Conservation (phyloP, 1,140 invertebrate species). For the Micrasema longulum region DNA sequence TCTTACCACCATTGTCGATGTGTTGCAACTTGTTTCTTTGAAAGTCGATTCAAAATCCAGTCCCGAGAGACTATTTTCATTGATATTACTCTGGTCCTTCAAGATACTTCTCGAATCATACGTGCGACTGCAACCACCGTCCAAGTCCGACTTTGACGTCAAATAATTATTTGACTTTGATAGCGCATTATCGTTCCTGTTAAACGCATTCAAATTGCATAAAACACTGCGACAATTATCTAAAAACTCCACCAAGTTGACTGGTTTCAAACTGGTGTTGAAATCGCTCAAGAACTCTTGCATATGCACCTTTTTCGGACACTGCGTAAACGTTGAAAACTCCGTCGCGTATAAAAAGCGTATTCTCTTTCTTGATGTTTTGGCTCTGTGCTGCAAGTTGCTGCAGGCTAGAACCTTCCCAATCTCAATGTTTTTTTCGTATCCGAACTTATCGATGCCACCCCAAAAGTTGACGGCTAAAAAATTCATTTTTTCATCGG, state of each 20-base stretch:
- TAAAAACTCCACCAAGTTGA: conserved; percentile 9
- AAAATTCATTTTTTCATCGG: conserved; percentile 66
- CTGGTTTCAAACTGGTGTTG: not conserved
- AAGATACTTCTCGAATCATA: not conserved
- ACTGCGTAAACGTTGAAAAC: conserved; percentile 39
- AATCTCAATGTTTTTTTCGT: conserved; percentile 69
- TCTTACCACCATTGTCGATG: no score
- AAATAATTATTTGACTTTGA: not conserved
- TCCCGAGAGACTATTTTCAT: conserved; percentile 34
- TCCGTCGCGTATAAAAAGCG: conserved; percentile 45
- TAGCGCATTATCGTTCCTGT: not conserved
- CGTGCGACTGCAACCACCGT: not conserved
- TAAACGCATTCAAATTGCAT: conserved; percentile 3
- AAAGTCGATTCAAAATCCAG: conserved; percentile 49
- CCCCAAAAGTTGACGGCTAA: conserved; percentile 75
- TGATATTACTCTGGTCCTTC: no score
- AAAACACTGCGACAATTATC: conserved; percentile 34
- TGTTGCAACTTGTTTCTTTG: no score
- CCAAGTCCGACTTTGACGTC: not conserved
- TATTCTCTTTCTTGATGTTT: conserved; percentile 32
- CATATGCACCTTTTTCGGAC: conserved; percentile 39
- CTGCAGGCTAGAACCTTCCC: conserved; percentile 70
- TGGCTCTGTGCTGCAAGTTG: conserved; percentile 71
- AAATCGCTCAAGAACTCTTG: conserved; percentile 27
- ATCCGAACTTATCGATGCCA: conserved; percentile 71